Conservation (phyloP, 1,140 invertebrate genomes). For the Scaptodrosophila lebanonensis region DNA sequence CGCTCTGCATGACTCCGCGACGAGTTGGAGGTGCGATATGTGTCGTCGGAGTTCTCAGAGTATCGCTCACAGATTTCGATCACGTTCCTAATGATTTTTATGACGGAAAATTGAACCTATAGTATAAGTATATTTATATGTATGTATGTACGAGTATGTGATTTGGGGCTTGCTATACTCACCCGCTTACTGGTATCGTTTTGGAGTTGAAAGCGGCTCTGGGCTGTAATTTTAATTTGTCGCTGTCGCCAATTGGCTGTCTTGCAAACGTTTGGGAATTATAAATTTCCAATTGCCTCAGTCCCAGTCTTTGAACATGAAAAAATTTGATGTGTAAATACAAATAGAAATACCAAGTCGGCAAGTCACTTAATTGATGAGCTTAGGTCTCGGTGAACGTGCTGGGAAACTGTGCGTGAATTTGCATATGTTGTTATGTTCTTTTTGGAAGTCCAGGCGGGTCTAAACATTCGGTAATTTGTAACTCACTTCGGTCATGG, state of each 20-base stretch:
- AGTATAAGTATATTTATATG: slow-evolving; percentile 37
- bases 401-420: slow-evolving; percentile 59
- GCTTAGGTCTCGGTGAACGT: slow-evolving; percentile 51
- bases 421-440: slow-evolving; percentile 48
- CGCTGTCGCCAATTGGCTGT: slow-evolving; percentile 45
- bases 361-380: slow-evolving; percentile 53
- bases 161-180: slow-evolving; percentile 12
- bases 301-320: slow-evolving; percentile 36
- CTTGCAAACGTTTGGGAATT: slow-evolving; percentile 33
- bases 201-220: too few species aligned
- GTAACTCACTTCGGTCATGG: slow-evolving; percentile 47
- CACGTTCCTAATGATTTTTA: slow-evolving; percentile 70
- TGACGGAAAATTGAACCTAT: slow-evolving; percentile 68
- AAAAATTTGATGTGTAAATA: slow-evolving; percentile 40
- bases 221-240: slow-evolving; percentile 62
- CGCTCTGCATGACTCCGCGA: slow-evolving; percentile 40
- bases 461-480: slow-evolving; percentile 30
- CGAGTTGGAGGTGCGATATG: slow-evolving; percentile 59
- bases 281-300: slow-evolving; percentile 54
- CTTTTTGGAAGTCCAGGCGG: slow-evolving; percentile 7
- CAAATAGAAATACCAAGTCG: not conserved
- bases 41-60: slow-evolving; percentile 12
- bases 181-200: slow-evolving; percentile 13
- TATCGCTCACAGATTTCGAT: slow-evolving; percentile 61
- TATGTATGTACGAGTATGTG: slow-evolving; percentile 19